phyloP scores from a whole-genome alignment of 2,113 vertebrate genomes.

The Opisthocomus hoazin region DNA sequence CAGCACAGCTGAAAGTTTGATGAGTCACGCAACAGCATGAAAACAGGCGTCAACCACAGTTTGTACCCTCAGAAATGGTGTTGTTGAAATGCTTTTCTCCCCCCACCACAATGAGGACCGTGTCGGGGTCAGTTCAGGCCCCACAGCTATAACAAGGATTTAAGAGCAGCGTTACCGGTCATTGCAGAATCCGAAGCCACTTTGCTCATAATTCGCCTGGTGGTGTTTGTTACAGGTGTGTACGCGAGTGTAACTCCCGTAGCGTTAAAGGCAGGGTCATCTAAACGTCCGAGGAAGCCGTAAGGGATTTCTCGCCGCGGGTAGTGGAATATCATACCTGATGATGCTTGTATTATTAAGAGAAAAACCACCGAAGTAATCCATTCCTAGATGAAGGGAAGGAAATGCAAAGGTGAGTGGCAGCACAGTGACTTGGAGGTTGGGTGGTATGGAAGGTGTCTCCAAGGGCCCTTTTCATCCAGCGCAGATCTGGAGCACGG shows the following conservation, averaged over 20 bases:
- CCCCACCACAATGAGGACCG: fast-evolving
- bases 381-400: constrained; percentile 71
- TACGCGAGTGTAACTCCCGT: constrained; percentile 36
- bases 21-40: not conserved
- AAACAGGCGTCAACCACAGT: not conserved
- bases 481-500: fast-evolving
- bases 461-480: not conserved
- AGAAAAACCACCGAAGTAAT: constrained; percentile 60
- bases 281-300: not conserved
- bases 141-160: not conserved
- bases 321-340: fast-evolving
- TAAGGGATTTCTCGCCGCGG: not conserved
- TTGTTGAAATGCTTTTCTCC: not conserved
- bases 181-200: constrained; percentile 59
- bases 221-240: constrained; percentile 72
- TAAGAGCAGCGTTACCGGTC: not conserved
- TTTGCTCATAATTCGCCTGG: constrained; percentile 79
- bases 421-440: not conserved
- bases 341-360: not conserved
- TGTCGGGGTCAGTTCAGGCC: fast-evolving
- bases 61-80: not conserved
- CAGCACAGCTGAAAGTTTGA: not conserved
- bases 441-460: not conserved
- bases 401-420: not conserved
- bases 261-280: not conserved